Base-by-base conservation (phyloP, 1,140 invertebrate species). In the Pogonomyrmex californicus region DNA sequence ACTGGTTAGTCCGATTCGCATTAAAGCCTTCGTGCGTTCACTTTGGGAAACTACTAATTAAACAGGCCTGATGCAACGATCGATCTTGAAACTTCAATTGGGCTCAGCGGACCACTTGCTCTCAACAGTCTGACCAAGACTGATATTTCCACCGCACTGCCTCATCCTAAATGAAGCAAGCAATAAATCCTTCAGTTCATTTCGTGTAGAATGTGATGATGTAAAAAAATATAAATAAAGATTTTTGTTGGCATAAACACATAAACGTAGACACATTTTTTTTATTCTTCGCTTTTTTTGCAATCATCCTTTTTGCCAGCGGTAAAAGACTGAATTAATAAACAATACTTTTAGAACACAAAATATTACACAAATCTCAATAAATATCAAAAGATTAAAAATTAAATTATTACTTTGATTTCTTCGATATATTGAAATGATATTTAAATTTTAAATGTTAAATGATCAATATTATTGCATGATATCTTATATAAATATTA, bases 31-130 rank as follows among this genome's bases (percentile, higher is more conserved):
- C 65, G 33, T 38, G 33, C 41, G 23, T 36, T 79, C 30, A 56
- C 23, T 56, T 23, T 41, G 30, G n/a, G 23, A 23, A 0, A 44
- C 36, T 56, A 71, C 65, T 62, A 81, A 81, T 81, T 81, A 81
- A 71, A 56, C 38, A 56, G 36, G 14, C 14, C 33, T 44, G 38
- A 4, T 33, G 65, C 47, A 68, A 56, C 63, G 36, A 70, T 70
- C 77, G 38, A 44, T 33, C 49, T 70, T 30, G 49, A 70, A 70
- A 81, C 36, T 81, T 81, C 36, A 51, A 54, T 49, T 49, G 23
- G 10, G 36, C 6, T 68, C 30, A 3, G 38, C 30, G 3, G 23
- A 36, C 30, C 41, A 77, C 58, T 63, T 47, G 30, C 23, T 47
- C n/a, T n/a, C n/a, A 81, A 30, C 17, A 51, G 36, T 38, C 23